These are phyloP conservation scores for Peromyscus polionotus DNA, from an alignment of 2,113 vertebrate species.

Conservation along the genomic window DNA sequence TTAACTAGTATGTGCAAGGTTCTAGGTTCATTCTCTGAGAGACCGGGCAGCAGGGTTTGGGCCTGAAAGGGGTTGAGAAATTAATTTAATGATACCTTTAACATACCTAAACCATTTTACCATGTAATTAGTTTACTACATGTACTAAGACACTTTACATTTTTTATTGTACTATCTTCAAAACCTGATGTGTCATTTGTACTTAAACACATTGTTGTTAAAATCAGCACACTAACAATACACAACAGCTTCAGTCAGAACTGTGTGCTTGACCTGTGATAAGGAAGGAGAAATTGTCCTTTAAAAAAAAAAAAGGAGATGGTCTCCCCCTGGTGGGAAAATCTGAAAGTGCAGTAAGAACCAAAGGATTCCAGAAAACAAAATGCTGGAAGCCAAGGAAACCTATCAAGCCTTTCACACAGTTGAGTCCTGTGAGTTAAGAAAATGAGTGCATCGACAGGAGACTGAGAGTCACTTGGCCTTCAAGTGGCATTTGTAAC, in stretches of 20 bases:
- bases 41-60: too few species aligned
- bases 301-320: background rate
- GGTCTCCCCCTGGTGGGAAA: constrained; percentile 42
- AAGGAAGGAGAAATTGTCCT: background rate
- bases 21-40: background rate
- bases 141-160: background rate
- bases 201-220: background rate
- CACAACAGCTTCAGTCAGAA: rapidly evolving
- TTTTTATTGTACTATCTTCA: background rate
- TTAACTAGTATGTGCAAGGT: background rate
- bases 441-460: background rate
- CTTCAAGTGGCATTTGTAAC: background rate
- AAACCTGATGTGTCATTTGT: background rate
- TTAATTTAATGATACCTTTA: background rate
- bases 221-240: rapidly evolving
- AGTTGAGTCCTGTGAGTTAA: background rate
- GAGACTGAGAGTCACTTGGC: background rate
- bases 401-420: background rate
- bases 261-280: background rate
- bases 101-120: constrained; percentile 15
- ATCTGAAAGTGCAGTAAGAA: background rate
- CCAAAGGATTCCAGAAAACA: rapidly evolving
- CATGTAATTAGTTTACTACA: background rate
- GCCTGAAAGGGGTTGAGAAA: background rate
- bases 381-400: background rate